A percentile compares a stretch with the other conserved stretches of the same genome.
phyloP scores from a whole-genome alignment of 1,140 invertebrate species.

The Leptestheria dahalacensis region DNA sequence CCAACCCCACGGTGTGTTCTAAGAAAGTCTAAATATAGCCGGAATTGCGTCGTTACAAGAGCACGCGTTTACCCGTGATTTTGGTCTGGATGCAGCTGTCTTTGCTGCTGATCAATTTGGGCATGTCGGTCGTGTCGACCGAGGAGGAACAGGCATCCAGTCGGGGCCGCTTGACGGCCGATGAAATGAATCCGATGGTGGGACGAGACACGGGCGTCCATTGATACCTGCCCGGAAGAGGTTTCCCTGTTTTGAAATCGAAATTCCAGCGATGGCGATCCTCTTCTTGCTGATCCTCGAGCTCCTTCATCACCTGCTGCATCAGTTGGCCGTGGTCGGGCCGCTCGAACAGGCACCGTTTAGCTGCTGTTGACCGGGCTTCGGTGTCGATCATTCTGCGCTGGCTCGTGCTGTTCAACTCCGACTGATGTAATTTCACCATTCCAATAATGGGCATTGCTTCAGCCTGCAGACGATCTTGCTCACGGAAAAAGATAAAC shows the following conservation, averaged over 20 bases:
- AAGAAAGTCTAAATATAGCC: too few species aligned
- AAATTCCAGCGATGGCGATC: slow-evolving; percentile 5
- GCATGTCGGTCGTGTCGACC: background rate
- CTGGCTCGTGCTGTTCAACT: background rate
- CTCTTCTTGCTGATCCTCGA: background rate
- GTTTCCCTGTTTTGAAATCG: background rate
- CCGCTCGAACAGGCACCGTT: background rate
- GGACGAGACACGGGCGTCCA: background rate
- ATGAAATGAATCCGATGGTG: background rate
- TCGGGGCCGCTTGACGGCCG: background rate
- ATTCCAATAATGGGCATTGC: background rate
- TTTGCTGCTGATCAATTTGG: background rate
- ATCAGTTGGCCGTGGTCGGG: background rate
- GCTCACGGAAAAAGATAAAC: too few species aligned
- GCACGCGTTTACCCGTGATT: background rate
- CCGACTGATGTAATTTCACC: background rate
- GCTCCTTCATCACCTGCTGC: background rate
- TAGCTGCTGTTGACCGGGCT: background rate
- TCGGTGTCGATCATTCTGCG: background rate
- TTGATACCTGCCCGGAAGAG: background rate
- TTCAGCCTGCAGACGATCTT: background rate
- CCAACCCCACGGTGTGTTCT: too few species aligned
- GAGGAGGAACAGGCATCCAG: background rate
- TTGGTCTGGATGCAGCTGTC: background rate
- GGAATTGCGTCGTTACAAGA: too few species aligned